These are phyloP conservation scores for Proteles cristata DNA, from an alignment of 2,113 vertebrate species.

Conservation along the genomic window DNA sequence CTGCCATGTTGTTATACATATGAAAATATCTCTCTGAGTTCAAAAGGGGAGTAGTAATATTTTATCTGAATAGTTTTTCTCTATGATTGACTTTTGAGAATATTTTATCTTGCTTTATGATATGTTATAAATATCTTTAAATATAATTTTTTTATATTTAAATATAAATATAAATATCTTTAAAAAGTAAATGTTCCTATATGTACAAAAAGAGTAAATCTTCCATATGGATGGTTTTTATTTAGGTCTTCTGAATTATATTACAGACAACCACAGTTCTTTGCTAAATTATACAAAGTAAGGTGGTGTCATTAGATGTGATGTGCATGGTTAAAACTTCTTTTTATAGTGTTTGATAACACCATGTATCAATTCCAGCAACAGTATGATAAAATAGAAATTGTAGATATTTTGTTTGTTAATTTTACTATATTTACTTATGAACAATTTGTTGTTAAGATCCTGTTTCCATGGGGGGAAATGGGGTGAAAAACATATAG, in stretches of 20 bases:
- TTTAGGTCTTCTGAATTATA: conserved; percentile 31
- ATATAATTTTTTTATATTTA: neutral
- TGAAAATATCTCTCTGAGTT: conserved; percentile 60
- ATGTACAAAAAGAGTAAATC: neutral
- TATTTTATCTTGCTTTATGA: conserved; percentile 56
- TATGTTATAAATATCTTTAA: neutral
- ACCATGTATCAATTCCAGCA: neutral
- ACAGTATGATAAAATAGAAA: neutral
- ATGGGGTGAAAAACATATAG: neutral
- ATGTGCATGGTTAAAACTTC: neutral
- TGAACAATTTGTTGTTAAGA: neutral
- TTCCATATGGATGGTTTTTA: neutral
- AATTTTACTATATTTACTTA: neutral
- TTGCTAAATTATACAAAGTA: neutral
- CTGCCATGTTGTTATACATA: neutral
- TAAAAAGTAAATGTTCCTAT: neutral
- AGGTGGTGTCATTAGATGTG: neutral
- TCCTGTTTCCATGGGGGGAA: neutral
- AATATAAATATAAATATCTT: neutral
- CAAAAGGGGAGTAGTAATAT: conserved; percentile 50
- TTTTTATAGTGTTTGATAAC: neutral
- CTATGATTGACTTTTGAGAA: conserved; percentile 51
- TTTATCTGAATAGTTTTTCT: conserved; percentile 71
- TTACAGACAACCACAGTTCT: neutral
- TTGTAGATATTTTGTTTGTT: neutral